Evolutionary conservation across 2,113 vertebrate genomes (phyloP), one percentile per base, ranked within the genome.

Genomic region (Bufo bufo): DNA sequence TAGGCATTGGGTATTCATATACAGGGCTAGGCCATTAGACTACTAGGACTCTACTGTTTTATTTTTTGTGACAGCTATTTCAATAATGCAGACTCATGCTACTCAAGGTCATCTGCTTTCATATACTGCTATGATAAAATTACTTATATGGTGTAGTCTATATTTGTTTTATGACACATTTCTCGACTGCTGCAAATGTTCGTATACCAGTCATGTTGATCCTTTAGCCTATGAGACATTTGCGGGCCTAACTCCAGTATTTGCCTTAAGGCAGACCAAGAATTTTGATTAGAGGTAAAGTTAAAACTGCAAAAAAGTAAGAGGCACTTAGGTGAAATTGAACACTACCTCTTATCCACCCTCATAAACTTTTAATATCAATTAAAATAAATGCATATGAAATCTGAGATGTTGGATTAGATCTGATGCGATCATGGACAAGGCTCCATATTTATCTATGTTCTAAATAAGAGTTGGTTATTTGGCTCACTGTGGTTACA

Each of bases 351-450:
- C 69, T 83, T 63, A 88, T 83, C 66, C 87, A 74, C 71, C 52
- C 79, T 82, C 87, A 83, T 88, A 88, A 83, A 88, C 50, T 63
- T 82, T 75, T 50, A 77, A 75, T 77, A 83, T 83, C 54, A 82
- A 88, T 77, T 88, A 72, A 88, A 88, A 88, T 83, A 88, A 82
- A 88, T 82, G 56, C 71, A 88, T 83, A 88, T 88, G 87, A 88
- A 88, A 88, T 16, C 49, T 52, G 80, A 88, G 69, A 88, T 58
- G 82, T 77, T 52, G 56, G 78, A 82, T 87, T 87, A 82, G 69
- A 83, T 49, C 23, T 87, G 77, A 71, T 87, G 50, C 71, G 61
- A 43, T 49, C 77, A 80, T 80, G 58, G 74, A 63, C 56, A 69
- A 63, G 82, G 66, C 50, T 72, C 47, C 54, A 56, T 56, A 56